Evolutionary conservation across 92 coral and sea anemone genomes (phyloP), one percentile per base, ranked within the genome.

Genomic region (Zoanthus sociatus): DNA sequence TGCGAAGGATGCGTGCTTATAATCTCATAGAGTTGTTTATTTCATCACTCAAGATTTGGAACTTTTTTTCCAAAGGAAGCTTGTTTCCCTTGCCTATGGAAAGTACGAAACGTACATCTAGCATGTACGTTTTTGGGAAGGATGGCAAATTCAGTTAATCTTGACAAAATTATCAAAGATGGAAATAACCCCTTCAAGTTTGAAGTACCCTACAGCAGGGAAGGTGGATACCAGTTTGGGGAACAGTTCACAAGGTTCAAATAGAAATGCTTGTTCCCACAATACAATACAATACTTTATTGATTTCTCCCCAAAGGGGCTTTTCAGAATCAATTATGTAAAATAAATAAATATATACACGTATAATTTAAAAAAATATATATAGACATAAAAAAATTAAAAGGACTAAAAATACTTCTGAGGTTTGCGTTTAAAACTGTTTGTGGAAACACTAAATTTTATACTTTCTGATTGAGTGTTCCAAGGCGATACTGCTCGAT

Each of bases 221-320:
- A n/a, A n/a, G n/a, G n/a, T n/a, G n/a, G n/a, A n/a, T n/a, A n/a
- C n/a, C n/a, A n/a, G n/a, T n/a, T n/a, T n/a, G n/a, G n/a, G n/a
- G n/a, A n/a, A n/a, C n/a, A n/a, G 89, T 74, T 89, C 91, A 3
- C 76, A 79, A 51, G 93, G 93, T 31, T 56, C 67, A 14, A 83
- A 87, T 83, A 91, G 89, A 68, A 87, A 78, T 46, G 88, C 91
- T 54, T 91, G 91, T 71, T 82, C 84, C 61, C 94, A 91, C 63
- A 92, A 88, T n/a, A n/a, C n/a, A n/a, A n/a, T n/a, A n/a, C n/a
- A n/a, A n/a, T n/a, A n/a, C n/a, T n/a, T n/a, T n/a, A n/a, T n/a
- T n/a, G n/a, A n/a, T n/a, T n/a, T n/a, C n/a, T n/a, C n/a, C n/a
- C n/a, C n/a, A n/a, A n/a, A n/a, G n/a, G n/a, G n/a, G n/a, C n/a